Evolutionary conservation across 2,113 vertebrate genomes (phyloP), one percentile per base, ranked within the genome.

Genomic region (Pelusios castaneus): DNA sequence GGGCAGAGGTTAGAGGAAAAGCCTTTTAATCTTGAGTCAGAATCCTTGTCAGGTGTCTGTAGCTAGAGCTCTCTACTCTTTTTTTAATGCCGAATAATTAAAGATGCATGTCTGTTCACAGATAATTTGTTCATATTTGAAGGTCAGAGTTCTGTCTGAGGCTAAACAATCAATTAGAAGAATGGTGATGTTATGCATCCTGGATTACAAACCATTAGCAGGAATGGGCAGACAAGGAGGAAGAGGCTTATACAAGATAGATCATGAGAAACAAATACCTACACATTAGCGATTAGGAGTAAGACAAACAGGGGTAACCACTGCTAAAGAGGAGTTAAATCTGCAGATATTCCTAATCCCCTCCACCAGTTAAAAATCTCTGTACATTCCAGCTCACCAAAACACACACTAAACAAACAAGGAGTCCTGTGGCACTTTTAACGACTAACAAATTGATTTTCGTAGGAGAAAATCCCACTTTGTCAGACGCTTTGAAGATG

Each of bases 351-450:
- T 47, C 19, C 54, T 1, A 49, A 22, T 84, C 10, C 49, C 80
- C 9, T 56, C 77, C 58, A 84, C 49, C 29, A 92, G 60, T 54
- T 63, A 45, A 76, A 94, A 78, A 43, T 79, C 82, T 75, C 10
- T 91, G 29, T 91, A 92, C 56, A 67, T 91, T 95, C 81, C 84
- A 86, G 17, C 78, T 89, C 58, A 10, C 47, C 84, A 93, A 91
- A n/a, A n/a, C n/a, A n/a, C n/a, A n/a, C n/a, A n/a, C n/a, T n/a
- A n/a, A n/a, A n/a, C n/a, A n/a, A n/a, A n/a, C n/a, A n/a, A n/a
- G n/a, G n/a, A n/a, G n/a, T n/a, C n/a, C n/a, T n/a, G n/a, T n/a
- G n/a, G n/a, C n/a, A n/a, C n/a, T n/a, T n/a, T n/a, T n/a, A n/a
- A n/a, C n/a, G n/a, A n/a, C n/a, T n/a, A n/a, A n/a, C n/a, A n/a